Evolutionary conservation across 2,113 vertebrate species (phyloP), one percentile per base, ranked within the genome.

Genomic region (Ceratotherium simum): DNA sequence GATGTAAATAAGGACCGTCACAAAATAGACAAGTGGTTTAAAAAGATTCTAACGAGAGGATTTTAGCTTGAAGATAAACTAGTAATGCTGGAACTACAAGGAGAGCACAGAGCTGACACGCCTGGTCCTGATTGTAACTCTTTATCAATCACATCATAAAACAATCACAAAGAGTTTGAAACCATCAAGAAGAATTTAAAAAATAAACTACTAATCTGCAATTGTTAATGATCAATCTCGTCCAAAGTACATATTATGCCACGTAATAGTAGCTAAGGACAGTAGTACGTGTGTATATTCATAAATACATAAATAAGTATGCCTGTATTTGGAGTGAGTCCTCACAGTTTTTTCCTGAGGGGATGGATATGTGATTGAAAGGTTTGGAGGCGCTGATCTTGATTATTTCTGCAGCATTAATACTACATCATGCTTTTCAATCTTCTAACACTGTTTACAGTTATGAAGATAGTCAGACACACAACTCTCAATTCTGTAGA

Each of bases 41-140:
- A 87, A 64, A 89, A 95, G 42, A 62, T 36, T 86, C 33, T 75
- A 54, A 27, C n/a, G 62, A 91, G 90, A 93, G 54, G 48, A 23
- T 79, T 95, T 92, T 85, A 27, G 58, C 33, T 82, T 87, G 18
- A 89, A 89, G 78, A 89, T 84, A 84, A 91, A 73, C 67, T 90
- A 67, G 29, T 75, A 54, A 75, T 88, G 60, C 33, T n/a, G 48
- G 18, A 86, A 90, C 78, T 75, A 90, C 18, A 75, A 72, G 39
- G 33, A 65, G 67, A 94, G 75, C n/a, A 20, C 54, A 89, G 79
- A 70, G 36, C 16, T 81, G 60, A 73, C 1, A 29, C 12, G 62
- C 67, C 3, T 86, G 9, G 21, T 78, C 62, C 42, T 94, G 65
- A 42, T 58, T 82, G 91, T 94, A 82, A 60, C 6, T 82, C 65